These are phyloP conservation scores for Tapirus terrestris DNA, from an alignment of 2,113 vertebrate species.

Conservation along the genomic window DNA sequence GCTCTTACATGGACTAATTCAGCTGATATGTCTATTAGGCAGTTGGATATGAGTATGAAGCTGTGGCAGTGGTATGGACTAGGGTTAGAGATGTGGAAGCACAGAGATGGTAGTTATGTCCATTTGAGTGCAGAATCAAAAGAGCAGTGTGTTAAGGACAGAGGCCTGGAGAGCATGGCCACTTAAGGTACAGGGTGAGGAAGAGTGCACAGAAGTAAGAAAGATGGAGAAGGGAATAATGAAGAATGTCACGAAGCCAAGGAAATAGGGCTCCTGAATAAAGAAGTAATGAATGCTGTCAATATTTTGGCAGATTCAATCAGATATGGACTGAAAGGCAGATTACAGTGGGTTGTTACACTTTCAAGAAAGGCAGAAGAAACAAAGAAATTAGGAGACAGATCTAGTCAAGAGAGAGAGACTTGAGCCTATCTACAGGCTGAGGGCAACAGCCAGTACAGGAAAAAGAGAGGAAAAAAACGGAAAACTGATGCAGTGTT, in stretches of 20 bases:
- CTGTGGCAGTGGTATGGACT: no score
- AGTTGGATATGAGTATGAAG: not conserved
- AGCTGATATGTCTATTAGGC: fast-evolving
- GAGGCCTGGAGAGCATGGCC: not conserved
- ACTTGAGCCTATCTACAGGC: not conserved
- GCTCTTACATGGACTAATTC: not conserved
- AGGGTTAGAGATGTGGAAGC: no score
- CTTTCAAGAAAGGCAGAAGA: not conserved
- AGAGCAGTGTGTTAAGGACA: not conserved
- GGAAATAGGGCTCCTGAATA: not conserved
- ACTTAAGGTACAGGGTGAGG: not conserved
- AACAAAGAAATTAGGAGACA: not conserved
- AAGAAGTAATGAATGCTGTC: not conserved
- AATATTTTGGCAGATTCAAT: not conserved
- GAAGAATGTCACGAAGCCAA: not conserved
- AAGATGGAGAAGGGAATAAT: not conserved
- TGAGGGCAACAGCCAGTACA: not conserved
- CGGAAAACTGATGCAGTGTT: not conserved
- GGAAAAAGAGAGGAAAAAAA: no score
- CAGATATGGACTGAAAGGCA: not conserved
- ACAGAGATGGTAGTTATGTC: not conserved
- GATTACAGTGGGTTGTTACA: not conserved
- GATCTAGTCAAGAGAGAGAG: not conserved
- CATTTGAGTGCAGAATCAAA: no score
- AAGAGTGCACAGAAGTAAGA: not conserved